Conservation (phyloP, 1,140 invertebrate species). For the Heterodera schachtii region DNA sequence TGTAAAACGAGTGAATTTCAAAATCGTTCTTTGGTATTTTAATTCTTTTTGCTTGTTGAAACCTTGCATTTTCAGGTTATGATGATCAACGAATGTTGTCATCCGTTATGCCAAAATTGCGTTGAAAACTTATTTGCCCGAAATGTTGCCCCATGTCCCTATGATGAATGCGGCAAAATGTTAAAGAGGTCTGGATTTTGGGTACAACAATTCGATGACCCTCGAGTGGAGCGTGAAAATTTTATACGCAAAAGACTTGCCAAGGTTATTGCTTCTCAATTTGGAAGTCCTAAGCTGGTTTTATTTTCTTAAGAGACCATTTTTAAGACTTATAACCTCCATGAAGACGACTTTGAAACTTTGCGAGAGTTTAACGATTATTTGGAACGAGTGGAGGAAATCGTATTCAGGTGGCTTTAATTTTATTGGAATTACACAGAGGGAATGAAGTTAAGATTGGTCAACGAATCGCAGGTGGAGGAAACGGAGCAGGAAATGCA, state of each 20-base stretch:
- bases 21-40: slow-evolving; percentile 74
- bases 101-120: slow-evolving; percentile 93
- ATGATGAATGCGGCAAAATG: slow-evolving; percentile 79
- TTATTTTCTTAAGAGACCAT: slow-evolving; percentile 12
- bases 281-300: slow-evolving; percentile 11
- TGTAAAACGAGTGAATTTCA: slow-evolving; percentile 98
- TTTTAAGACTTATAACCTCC: slow-evolving; percentile 79
- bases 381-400: slow-evolving; percentile 83
- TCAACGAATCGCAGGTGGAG: slow-evolving; percentile 85
- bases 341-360: slow-evolving; percentile 82
- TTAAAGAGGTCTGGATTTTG: slow-evolving; percentile 86
- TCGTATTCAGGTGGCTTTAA: slow-evolving; percentile 70
- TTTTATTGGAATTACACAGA: not conserved
- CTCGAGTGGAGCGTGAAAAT: slow-evolving; percentile 93
- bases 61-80: slow-evolving; percentile 77
- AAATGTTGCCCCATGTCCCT: slow-evolving; percentile 86
- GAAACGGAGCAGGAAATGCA: slow-evolving; percentile 88
- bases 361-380: slow-evolving; percentile 88
- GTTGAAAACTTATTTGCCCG: slow-evolving; percentile 90
- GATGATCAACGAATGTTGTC: slow-evolving; percentile 97
- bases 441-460: slow-evolving; percentile 73
- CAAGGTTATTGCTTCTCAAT: slow-evolving; percentile 69
- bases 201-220: slow-evolving; percentile 92
- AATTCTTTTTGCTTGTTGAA: not conserved
- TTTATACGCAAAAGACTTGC: slow-evolving; percentile 87